Base-by-base conservation (phyloP, 2,113 vertebrate species). In the Crotalus viridis region DNA sequence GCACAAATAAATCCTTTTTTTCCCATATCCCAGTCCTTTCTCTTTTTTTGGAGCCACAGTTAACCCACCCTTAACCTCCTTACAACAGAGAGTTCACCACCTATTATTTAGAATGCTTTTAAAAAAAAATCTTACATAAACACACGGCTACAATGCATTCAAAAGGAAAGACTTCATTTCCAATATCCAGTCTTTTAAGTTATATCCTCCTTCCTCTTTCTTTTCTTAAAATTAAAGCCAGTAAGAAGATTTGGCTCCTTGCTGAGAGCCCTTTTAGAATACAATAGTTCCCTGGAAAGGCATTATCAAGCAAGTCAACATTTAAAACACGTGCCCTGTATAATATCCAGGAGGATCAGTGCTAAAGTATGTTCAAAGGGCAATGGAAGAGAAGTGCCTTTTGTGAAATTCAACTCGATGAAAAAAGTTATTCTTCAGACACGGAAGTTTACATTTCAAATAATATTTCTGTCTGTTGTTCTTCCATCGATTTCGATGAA, bases 261-360 rank as follows among this genome's bases (percentile, higher is more conserved):
- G 90, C 33, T 96, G 26, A 91, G 95, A 96, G 96, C 95, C 96
- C 97, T 97, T 96, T 94, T 91, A 87, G 97, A 97, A 96, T 56
- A 95, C n/a, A 97, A 96, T 57, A 97, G 97, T 97, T 97, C 97
- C 97, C 97, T 97, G 96, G 96, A 97, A 97, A 97, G 97, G 96
- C 90, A 94, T 95, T 96, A 94, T 91, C 95, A 97, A 97, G 97
- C 97, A 97, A 96, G 94, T 93, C 96, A 97, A 97, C 97, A 96
- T 94, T 95, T 94, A 93, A 95, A 96, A 97, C 95, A 90, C 91
- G 96, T 88, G 93, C 95, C 94, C 94, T 87, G 94, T 94, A 96
- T 94, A 91, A 96, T 96, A 97, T 96, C 94, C 93, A 97, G 97
- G 95, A 93, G 93, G 93, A 43, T 95, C 89, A 96, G 90, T 87